Percentiles rank a stretch among this genome's conserved stretches.
These are phyloP conservation scores for Enteromius argenteus DNA, from an alignment of 2,797 vertebrate genomes.

Conservation along the genomic window DNA sequence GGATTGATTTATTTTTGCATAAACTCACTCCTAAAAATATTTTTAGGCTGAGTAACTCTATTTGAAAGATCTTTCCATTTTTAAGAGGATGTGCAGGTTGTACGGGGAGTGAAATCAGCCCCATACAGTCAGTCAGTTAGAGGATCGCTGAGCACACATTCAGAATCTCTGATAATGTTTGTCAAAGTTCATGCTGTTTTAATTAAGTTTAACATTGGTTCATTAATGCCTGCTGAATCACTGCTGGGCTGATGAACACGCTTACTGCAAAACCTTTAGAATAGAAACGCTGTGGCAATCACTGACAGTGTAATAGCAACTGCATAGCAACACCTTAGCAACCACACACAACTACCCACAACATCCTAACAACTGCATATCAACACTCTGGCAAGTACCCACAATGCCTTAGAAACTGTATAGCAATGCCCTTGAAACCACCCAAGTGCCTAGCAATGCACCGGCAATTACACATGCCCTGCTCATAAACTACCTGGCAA, in stretches of 20 bases:
- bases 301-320: neutral
- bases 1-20: neutral
- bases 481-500: neutral
- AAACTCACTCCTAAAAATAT: neutral
- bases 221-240: constrained; percentile 13
- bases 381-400: neutral
- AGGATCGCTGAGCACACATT: neutral
- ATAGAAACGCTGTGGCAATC: neutral
- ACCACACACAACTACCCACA: neutral
- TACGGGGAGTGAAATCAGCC: neutral
- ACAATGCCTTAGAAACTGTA: neutral
- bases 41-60: neutral
- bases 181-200: constrained; percentile 4
- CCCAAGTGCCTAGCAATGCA: neutral
- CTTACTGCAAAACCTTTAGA: neutral
- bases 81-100: neutral
- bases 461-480: neutral
- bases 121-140: neutral
- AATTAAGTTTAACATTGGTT: constrained; percentile 14
- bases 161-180: neutral
- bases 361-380: neutral
- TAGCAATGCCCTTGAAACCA: neutral
- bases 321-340: neutral
- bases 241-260: neutral
- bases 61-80: neutral